Conservation (phyloP, 2,888 invertebrate species). For the Ditula angustiorana region DNA sequence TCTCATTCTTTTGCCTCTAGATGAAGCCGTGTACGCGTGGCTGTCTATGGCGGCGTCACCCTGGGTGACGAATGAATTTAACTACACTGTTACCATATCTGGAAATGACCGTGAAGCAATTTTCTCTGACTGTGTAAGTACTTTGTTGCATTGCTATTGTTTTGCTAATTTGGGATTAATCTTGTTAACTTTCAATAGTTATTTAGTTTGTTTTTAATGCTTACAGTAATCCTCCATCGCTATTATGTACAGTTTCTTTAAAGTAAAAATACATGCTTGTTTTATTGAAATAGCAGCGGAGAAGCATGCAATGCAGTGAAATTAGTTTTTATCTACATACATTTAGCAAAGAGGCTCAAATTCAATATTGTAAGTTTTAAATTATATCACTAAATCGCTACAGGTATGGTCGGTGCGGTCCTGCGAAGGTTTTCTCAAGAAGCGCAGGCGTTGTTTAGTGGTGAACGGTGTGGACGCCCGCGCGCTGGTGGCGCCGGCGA, state of each 20-base stretch:
- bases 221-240: neutral
- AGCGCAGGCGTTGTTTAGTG: conserved; percentile 70
- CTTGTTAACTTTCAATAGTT: too few species aligned
- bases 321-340: too few species aligned
- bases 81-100: conserved; percentile 75
- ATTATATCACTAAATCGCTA: neutral
- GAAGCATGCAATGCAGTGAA: too few species aligned
- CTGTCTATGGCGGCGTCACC: conserved; percentile 76
- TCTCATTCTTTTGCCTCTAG: conserved; percentile 52
- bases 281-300: too few species aligned
- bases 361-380: too few species aligned
- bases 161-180: neutral
- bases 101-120: conserved; percentile 81
- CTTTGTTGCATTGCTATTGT: neutral
- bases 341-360: too few species aligned
- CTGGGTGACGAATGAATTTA: conserved; percentile 72
- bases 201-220: too few species aligned
- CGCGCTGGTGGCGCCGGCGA: conserved; percentile 61
- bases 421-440: conserved; percentile 77
- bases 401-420: conserved; percentile 79
- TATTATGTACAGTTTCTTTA: too few species aligned
- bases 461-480: conserved; percentile 66
- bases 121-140: conserved; percentile 77
- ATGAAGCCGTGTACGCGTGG: conserved; percentile 69
- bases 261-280: too few species aligned